phyloP scores from a whole-genome alignment of 2,888 invertebrate species.

The Smittia aterrima region DNA sequence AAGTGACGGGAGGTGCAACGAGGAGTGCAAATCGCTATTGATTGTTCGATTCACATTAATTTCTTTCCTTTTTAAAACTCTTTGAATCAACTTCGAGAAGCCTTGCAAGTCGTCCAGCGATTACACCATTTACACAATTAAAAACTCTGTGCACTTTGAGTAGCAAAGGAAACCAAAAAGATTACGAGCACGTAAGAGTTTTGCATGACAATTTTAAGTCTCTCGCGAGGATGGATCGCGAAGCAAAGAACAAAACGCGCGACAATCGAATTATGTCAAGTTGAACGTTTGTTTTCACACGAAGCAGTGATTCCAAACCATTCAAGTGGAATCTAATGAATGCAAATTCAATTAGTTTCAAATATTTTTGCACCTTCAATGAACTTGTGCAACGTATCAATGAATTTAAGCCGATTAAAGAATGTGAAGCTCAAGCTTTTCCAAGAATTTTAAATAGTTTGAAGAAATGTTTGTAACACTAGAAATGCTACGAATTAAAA shows the following conservation, averaged over 20 bases:
- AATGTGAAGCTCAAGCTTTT: no score
- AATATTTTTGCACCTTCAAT: no score
- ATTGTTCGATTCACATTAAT: conserved; percentile 24
- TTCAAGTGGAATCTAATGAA: no score
- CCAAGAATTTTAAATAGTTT: no score
- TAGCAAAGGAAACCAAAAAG: background rate
- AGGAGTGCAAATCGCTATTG: conserved; percentile 31
- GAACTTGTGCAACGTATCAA: no score
- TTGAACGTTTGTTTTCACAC: no score
- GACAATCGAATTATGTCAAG: background rate
- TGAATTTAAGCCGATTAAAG: no score
- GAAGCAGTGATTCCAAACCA: no score
- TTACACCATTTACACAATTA: conserved; percentile 32
- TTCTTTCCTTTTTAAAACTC: background rate
- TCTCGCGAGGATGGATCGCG: background rate
- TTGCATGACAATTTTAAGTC: background rate
- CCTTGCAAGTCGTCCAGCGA: conserved; percentile 25
- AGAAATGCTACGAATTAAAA: no score
- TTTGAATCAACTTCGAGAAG: conserved; percentile 31
- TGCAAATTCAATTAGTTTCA: no score
- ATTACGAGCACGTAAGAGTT: conserved; percentile 18
- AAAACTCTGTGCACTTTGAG: conserved; percentile 19
- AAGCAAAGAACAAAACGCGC: background rate
- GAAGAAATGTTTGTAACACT: no score
- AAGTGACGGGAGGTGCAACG: background rate